Evolutionary conservation across 2,113 vertebrate species (phyloP), one percentile per base, ranked within the genome.

Genomic region (Pogonocichla stellata): DNA sequence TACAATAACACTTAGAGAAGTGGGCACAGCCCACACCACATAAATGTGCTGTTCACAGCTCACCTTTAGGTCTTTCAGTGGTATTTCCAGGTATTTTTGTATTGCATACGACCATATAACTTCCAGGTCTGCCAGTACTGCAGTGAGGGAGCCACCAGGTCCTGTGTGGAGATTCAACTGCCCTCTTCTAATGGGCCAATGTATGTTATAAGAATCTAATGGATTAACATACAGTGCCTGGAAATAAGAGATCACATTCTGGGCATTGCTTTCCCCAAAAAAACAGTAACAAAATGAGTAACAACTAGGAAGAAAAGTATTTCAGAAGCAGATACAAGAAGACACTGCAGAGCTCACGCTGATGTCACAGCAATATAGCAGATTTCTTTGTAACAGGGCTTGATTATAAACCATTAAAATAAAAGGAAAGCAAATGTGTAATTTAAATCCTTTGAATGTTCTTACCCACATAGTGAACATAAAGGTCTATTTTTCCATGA

Each of bases 11-110:
- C 28, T 65, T 19, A 26, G 2, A 69, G 45, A 66, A 82, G 8
- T 40, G 34, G 36, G 34, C 31, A 45, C 53, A 53, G 80, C 62
- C 34, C 73, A 45, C 12, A 6, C 24, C 57, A 53, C 23, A 12
- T 23, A 31, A 65, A 80, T 5, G 26, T 66, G 38, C n/a, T 70
- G 33, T 19, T 73, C 19, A 23, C 24, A 86, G 20, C 96, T 93
- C 88, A 99, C 99, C 99, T 99, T 99, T n/a, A 99, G 96, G 97
- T 99, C 99, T 97, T 99, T 99, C 69, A 99, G 90, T 14, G 99
- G 98, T 91, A 99, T 99, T 97, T 99, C 99, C 94, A 99, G 98
- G 18, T 99, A 98, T 61, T 99, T 99, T 85, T 99, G 99, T 96
- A 99, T 98, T 69, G 98, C 98, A 36, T 99, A 96, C 79, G 98